phyloP scores from a whole-genome alignment of 2,888 invertebrate genomes.

The Tetropium fuscum region DNA sequence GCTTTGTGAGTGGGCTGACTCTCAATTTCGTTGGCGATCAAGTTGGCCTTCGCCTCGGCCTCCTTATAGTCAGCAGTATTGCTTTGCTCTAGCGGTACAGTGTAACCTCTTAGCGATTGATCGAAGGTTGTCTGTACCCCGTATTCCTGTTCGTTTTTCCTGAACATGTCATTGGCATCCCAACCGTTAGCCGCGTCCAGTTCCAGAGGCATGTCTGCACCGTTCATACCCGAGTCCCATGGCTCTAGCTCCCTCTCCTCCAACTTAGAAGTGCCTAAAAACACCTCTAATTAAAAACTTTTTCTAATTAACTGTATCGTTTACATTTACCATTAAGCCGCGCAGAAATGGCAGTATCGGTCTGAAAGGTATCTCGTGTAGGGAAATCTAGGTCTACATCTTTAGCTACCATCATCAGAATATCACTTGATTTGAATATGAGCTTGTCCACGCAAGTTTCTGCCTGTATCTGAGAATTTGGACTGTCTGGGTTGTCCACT shows the following conservation, averaged over 20 bases:
- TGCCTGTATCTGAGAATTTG: slow-evolving; percentile 69
- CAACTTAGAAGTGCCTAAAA: slow-evolving; percentile 51
- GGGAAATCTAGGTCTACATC: slow-evolving; percentile 93
- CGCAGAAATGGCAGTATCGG: slow-evolving; percentile 86
- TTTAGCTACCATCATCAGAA: slow-evolving; percentile 84
- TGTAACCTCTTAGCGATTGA: slow-evolving; percentile 92
- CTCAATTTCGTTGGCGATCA: slow-evolving; percentile 95
- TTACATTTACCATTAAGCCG: slow-evolving; percentile 69
- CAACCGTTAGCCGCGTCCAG: slow-evolving; percentile 92
- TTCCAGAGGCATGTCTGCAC: slow-evolving; percentile 74
- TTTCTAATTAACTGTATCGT: too few species aligned
- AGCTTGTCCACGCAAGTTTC: slow-evolving; percentile 82
- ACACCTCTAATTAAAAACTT: too few species aligned
- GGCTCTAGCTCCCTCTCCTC: slow-evolving; percentile 89
- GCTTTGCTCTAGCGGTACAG: slow-evolving; percentile 85
- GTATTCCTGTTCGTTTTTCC: slow-evolving; percentile 90
- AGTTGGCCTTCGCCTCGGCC: slow-evolving; percentile 87
- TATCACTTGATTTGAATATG: slow-evolving; percentile 87
- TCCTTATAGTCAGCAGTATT: slow-evolving; percentile 89
- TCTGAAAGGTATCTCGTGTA: slow-evolving; percentile 88
- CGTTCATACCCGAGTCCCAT: slow-evolving; percentile 79
- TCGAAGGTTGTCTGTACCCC: slow-evolving; percentile 93
- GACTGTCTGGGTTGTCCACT: slow-evolving; percentile 74
- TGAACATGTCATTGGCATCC: slow-evolving; percentile 98
- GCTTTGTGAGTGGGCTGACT: slow-evolving; percentile 83